Evolutionary conservation across 1,140 invertebrate species (phyloP).

Genomic region (Aphis craccivora): DNA sequence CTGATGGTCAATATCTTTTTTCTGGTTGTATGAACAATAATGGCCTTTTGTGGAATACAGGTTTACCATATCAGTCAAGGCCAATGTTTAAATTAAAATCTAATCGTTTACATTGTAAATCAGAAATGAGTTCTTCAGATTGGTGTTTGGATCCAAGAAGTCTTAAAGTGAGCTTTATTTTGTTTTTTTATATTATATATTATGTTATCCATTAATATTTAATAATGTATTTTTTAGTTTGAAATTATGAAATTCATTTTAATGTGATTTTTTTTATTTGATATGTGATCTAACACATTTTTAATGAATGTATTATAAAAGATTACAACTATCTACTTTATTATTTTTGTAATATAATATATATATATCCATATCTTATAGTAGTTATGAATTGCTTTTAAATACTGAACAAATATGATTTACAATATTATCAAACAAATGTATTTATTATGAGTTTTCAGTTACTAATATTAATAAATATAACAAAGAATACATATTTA

Average conservation of each 20-base stretch:
- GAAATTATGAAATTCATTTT: background rate
- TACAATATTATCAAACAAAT: background rate
- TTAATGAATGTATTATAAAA: background rate
- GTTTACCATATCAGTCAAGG: background rate
- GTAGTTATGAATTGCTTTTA: background rate
- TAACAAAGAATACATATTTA: no score
- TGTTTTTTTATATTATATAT: background rate
- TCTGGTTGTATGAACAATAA: background rate
- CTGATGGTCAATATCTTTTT: constrained; percentile 32
- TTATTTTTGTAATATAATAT: background rate
- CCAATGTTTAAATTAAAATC: background rate
- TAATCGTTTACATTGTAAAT: fast-evolving
- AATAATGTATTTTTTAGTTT: background rate
- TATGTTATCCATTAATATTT: background rate
- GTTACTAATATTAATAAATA: no score
- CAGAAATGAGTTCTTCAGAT: constrained; percentile 37
- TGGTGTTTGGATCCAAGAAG: constrained; percentile 17
- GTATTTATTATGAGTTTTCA: background rate
- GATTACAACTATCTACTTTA: background rate
- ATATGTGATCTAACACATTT: background rate
- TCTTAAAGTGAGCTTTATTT: constrained; percentile 21
- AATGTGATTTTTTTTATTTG: background rate
- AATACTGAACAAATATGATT: background rate
- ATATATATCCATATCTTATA: background rate
- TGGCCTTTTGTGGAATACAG: background rate